Conservation (phyloP, 2,888 invertebrate genomes). For the Conomelus anceps region DNA sequence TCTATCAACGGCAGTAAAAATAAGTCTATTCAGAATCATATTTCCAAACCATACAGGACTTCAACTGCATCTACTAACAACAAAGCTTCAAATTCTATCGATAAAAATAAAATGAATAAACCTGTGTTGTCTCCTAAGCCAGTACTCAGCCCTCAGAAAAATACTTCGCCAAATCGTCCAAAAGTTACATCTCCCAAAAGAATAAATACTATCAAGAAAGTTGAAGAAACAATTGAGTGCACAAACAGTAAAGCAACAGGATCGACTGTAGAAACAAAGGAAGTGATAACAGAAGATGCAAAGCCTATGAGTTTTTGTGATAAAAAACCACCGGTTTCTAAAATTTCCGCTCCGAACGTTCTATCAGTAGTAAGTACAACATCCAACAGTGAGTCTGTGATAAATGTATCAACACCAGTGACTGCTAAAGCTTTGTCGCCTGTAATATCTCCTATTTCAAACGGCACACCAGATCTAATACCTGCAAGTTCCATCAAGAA, state of each 20-base stretch:
- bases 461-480: neutral
- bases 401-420: neutral
- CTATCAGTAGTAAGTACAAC: neutral
- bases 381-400: neutral
- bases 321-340: neutral
- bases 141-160: constrained; percentile 33
- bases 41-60: neutral
- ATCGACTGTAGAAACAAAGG: neutral
- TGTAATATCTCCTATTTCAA: neutral
- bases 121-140: constrained; percentile 48
- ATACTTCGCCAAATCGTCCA: constrained; percentile 5
- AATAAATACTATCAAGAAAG: neutral
- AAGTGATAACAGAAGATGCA: neutral
- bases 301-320: neutral
- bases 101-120: constrained; percentile 37
- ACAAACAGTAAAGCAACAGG: neutral
- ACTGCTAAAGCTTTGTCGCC: neutral
- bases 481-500: neutral
- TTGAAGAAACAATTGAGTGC: neutral
- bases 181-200: neutral
- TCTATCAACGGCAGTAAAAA: constrained; percentile 2
- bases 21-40: neutral
- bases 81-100: neutral
- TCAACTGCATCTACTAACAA: neutral
- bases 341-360: neutral